These are phyloP conservation scores for Diarsia dahlii DNA, from an alignment of 2,888 invertebrate species.

Conservation along the genomic window DNA sequence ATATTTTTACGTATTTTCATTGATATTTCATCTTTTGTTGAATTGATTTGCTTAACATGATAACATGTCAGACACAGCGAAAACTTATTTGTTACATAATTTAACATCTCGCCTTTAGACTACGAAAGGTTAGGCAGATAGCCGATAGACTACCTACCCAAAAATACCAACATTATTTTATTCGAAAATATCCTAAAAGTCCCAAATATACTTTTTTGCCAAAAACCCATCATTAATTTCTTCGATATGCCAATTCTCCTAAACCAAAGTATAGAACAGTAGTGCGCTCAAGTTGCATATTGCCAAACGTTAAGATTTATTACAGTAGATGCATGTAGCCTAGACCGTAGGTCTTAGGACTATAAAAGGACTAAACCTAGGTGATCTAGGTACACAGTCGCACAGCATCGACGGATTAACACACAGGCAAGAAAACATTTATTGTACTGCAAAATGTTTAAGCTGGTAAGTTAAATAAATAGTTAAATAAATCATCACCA, in stretches of 20 bases:
- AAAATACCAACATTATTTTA: not conserved
- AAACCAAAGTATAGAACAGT: conserved; percentile 42
- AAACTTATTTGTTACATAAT: not conserved
- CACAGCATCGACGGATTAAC: conserved; percentile 70
- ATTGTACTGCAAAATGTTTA: conserved; percentile 75
- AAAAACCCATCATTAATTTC: not conserved
- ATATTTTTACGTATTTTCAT: not conserved
- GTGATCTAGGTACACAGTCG: conserved; percentile 76
- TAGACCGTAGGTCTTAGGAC: conserved; percentile 76
- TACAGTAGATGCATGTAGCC: conserved; percentile 78
- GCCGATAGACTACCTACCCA: not conserved
- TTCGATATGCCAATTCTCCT: conserved; percentile 21
- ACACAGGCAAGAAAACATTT: conserved; percentile 63
- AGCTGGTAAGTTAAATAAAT: conserved; percentile 76
- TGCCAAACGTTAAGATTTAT: conserved; percentile 84
- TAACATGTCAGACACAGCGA: not conserved
- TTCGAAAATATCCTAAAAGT: not conserved
- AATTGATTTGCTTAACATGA: not conserved
- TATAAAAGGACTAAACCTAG: conserved; percentile 85
- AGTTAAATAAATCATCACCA: no score
- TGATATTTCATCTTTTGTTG: not conserved
- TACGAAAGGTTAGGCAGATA: not conserved
- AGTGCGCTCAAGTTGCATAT: conserved; percentile 78
- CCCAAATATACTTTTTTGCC: not conserved
- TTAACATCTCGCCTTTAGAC: not conserved